phyloP scores from a whole-genome alignment of 2,797 vertebrate species.

The Crypturellus tataupa region DNA sequence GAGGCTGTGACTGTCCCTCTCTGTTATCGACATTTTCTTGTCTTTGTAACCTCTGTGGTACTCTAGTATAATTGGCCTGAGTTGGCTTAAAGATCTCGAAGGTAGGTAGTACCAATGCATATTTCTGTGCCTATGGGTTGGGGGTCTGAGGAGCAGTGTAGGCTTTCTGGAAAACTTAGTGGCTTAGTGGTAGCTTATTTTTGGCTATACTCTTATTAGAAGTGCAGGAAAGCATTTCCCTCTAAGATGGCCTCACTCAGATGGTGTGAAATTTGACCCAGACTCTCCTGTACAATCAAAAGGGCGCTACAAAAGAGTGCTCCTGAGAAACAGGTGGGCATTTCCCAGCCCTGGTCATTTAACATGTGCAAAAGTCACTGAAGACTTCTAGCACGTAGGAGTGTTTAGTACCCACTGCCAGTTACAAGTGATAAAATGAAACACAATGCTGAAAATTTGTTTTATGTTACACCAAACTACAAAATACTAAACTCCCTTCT shows the following conservation, averaged over 20 bases:
- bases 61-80: neutral
- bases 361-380: neutral
- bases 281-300: neutral
- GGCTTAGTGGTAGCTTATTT: accelerated
- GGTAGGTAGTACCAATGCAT: neutral
- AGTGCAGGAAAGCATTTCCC: neutral
- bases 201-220: neutral
- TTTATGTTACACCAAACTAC: neutral
- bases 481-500: neutral
- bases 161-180: neutral
- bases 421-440: neutral
- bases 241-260: neutral
- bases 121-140: neutral
- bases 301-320: neutral
- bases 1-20: constrained; percentile 7
- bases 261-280: neutral
- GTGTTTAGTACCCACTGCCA: neutral
- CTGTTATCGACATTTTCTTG: neutral
- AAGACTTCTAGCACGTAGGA: neutral
- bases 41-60: neutral
- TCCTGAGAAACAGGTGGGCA: neutral
- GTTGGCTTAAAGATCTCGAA: neutral
- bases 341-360: neutral
- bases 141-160: neutral
- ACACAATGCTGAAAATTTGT: neutral